Evolutionary conservation across 2,797 vertebrate species (phyloP).

Genomic region (Staurois parvus): DNA sequence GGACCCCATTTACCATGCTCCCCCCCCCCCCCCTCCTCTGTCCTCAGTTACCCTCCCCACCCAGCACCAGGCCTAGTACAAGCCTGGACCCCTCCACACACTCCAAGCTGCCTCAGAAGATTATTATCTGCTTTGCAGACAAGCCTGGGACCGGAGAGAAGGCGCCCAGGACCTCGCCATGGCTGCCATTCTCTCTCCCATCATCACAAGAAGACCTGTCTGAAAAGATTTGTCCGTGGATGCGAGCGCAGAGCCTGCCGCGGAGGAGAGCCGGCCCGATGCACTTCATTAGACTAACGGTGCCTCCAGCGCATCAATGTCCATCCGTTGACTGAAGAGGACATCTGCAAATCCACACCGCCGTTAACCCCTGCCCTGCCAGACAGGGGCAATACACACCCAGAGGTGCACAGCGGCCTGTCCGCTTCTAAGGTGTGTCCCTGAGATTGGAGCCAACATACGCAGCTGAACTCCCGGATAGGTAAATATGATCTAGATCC

Average conservation of each 20-base stretch:
- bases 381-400: background rate
- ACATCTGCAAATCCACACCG: background rate
- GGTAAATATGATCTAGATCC: too few relatives aligned
- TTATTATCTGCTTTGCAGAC: background rate
- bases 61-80: too few relatives aligned
- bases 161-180: constrained; percentile 1
- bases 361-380: background rate
- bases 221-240: constrained; percentile 19
- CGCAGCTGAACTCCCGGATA: too few relatives aligned
- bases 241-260: background rate
- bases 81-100: background rate
- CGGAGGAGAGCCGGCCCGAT: background rate
- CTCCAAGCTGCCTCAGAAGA: constrained; percentile 22
- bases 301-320: constrained; percentile 18
- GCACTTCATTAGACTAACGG: constrained; percentile 31
- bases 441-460: too few relatives aligned
- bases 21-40: too few relatives aligned
- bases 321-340: constrained; percentile 1
- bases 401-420: too few relatives aligned
- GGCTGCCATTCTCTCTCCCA: constrained; percentile 20
- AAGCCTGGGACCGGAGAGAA: background rate
- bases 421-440: too few relatives aligned
- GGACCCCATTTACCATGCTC: too few relatives aligned
- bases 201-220: constrained; percentile 13
- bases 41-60: too few relatives aligned